Percentiles rank a stretch among this genome's conserved stretches.
Evolutionary conservation across 1,140 invertebrate species (phyloP).

Genomic region (Caenorhabditis inopinata): DNA sequence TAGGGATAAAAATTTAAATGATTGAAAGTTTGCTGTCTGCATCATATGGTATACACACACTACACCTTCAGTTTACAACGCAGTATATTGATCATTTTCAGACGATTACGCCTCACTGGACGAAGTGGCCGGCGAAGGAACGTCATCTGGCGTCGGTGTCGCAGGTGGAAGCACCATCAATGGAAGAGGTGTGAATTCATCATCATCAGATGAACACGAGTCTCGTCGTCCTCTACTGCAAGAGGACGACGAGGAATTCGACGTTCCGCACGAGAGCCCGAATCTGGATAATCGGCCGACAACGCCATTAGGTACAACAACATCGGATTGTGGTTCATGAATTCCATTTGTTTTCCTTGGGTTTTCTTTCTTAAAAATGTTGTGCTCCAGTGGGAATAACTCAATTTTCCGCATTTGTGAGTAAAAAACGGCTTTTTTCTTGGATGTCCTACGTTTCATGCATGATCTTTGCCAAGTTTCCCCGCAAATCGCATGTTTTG

Average conservation of each 20-base stretch:
- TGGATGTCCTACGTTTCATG: neutral
- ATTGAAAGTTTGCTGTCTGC: too few species aligned
- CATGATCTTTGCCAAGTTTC: neutral
- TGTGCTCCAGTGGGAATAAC: too few species aligned
- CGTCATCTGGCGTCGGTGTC: neutral
- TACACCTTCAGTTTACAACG: too few species aligned
- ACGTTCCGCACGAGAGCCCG: neutral
- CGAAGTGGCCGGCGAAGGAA: slow-evolving; percentile 24
- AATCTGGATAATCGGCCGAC: neutral
- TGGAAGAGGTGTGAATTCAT: slow-evolving; percentile 2
- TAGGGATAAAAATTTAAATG: too few species aligned
- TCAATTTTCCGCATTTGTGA: too few species aligned
- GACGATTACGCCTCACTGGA: slow-evolving; percentile 40
- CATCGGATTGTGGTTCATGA: neutral
- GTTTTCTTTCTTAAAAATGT: neutral
- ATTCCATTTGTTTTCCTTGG: neutral
- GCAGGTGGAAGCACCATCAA: neutral
- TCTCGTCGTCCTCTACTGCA: neutral
- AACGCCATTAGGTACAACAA: neutral
- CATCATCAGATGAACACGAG: neutral
- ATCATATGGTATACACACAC: too few species aligned
- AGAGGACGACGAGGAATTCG: slow-evolving; percentile 2
- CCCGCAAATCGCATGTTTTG: too few species aligned
- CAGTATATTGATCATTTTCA: neutral
- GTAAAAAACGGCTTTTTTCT: too few species aligned